Percentiles rank a stretch among this genome's conserved stretches.
phyloP scores from a whole-genome alignment of 2,113 vertebrate species.

The Passer domesticus region DNA sequence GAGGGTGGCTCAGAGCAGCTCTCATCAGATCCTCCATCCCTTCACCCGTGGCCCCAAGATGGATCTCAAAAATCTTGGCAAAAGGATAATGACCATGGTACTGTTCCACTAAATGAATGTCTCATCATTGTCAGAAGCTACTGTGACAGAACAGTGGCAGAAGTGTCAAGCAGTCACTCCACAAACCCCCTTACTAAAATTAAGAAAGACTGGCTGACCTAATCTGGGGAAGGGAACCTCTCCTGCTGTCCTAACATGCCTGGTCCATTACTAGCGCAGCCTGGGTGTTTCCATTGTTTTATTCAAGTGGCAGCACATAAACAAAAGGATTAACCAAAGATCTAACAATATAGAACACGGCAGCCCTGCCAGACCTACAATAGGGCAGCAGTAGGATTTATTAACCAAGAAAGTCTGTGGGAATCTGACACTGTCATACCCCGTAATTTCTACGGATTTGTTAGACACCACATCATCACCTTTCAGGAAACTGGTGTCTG shows the following conservation, averaged over 20 bases:
- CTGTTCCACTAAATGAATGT: not conserved
- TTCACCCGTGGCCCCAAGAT: not conserved
- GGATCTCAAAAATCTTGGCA: not conserved
- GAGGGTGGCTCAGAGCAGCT: not conserved
- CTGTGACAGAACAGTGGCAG: not conserved
- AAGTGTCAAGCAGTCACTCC: not conserved
- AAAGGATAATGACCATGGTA: not conserved
- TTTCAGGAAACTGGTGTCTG: not conserved
- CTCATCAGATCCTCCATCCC: not conserved
- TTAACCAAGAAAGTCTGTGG: not conserved
- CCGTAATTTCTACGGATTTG: not conserved
- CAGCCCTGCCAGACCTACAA: not conserved
- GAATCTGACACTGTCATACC: not conserved
- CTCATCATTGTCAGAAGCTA: not conserved
- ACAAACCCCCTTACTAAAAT: not conserved
- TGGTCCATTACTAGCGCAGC: not conserved
- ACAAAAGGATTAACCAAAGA: not conserved
- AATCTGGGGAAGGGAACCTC: not conserved
- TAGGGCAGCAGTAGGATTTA: not conserved
- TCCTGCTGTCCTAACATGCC: not conserved
- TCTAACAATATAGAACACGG: fast-evolving
- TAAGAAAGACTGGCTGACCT: not conserved
- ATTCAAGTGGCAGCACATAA: not conserved
- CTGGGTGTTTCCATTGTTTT: not conserved
- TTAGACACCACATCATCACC: not conserved